Evolutionary conservation across 2,888 invertebrate species (phyloP).

Genomic region (Pseudococcus jackbeardsleyi): DNA sequence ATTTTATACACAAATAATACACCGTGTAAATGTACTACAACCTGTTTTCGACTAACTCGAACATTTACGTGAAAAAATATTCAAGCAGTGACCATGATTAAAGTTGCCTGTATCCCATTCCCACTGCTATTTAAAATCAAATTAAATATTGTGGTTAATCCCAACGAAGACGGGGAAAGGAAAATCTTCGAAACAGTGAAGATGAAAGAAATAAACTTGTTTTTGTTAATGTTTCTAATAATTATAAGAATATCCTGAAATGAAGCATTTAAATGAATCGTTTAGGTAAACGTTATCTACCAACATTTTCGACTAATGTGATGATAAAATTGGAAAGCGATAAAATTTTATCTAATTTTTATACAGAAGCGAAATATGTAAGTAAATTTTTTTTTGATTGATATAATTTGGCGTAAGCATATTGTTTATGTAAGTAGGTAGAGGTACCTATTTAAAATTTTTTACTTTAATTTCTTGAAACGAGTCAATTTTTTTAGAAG

Average conservation of each 20-base stretch:
- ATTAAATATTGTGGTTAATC: conserved; percentile 60
- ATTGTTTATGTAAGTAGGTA: too few relatives aligned
- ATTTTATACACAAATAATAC: conserved; percentile 19
- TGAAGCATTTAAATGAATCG: conserved; percentile 20
- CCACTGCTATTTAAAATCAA: conserved; percentile 51
- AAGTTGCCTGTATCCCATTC: conserved; percentile 50
- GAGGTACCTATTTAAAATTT: too few relatives aligned
- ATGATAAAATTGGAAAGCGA: conserved; percentile 8
- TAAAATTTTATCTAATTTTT: conserved; percentile 44
- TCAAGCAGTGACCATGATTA: conserved; percentile 62
- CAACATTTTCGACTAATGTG: conserved; percentile 17
- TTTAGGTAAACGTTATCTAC: conserved; percentile 19
- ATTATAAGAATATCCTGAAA: conserved; percentile 50
- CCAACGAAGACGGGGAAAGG: conserved; percentile 47
- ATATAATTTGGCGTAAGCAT: too few relatives aligned
- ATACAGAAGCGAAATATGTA: not conserved
- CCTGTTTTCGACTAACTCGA: conserved; percentile 60
- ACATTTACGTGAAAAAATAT: conserved; percentile 55
- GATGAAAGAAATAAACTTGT: conserved; percentile 60
- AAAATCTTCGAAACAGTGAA: conserved; percentile 25
- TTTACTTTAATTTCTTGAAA: too few relatives aligned
- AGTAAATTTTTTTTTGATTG: not conserved
- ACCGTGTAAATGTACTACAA: conserved; percentile 58
- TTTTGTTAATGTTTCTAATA: conserved; percentile 49
- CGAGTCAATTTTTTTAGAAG: too few relatives aligned